Evolutionary conservation across 2,113 vertebrate species (phyloP).

Genomic region (Thryonomys swinderianus): DNA sequence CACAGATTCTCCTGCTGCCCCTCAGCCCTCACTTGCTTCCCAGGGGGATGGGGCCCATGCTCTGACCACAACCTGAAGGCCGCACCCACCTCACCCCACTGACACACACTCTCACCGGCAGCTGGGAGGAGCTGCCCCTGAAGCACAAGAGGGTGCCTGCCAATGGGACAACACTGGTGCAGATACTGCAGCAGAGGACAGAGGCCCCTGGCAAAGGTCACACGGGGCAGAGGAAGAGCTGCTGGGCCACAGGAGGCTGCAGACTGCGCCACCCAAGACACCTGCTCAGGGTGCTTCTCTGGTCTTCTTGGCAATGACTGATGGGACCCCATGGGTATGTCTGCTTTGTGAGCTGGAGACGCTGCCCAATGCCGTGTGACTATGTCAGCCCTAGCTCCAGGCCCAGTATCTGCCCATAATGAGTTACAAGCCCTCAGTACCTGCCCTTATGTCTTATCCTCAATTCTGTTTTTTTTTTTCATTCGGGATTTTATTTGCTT

Average conservation of each 20-base stretch:
- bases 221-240: not conserved
- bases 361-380: accelerated
- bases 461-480: not conserved
- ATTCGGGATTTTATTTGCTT: not conserved
- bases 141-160: not conserved
- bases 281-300: not conserved
- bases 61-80: not conserved
- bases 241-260: not conserved
- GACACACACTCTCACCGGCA: not conserved
- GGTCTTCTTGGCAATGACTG: too few species aligned
- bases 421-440: not conserved
- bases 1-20: not conserved
- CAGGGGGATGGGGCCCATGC: not conserved
- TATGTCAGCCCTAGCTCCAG: not conserved
- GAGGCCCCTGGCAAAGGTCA: not conserved
- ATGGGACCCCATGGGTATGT: not conserved
- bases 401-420: not conserved
- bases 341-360: not conserved
- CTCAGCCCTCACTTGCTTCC: not conserved
- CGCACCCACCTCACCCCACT: not conserved
- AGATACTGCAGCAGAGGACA: not conserved
- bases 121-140: not conserved
- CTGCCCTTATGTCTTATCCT: not conserved
- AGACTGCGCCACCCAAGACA: accelerated
- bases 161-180: not conserved